Base-by-base conservation (phyloP, 2,797 vertebrate species). In the Taeniopygia guttata region DNA sequence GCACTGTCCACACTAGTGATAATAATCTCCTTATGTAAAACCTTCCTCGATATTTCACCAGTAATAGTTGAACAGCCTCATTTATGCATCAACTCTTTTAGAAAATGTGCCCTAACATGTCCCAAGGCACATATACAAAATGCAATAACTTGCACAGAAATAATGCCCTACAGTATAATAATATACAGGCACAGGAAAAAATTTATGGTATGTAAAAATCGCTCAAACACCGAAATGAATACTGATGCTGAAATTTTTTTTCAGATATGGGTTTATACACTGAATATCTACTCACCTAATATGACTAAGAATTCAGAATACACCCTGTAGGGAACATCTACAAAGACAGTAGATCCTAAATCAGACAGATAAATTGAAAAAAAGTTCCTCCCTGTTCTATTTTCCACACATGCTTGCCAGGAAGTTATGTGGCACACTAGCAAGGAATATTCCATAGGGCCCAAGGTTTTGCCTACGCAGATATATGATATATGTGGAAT, bases 161-260 rank as follows among this genome's bases (percentile, higher is more conserved):
- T 95, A 95, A 96, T 93, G 80, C 83, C 90, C 90, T 49, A 69
- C 72, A 91, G 95, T 89, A 62, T 76, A 94, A 95, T 94, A 92
- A 90, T 70, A 79, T 70, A 90, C 23, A 10, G 45, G 21, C 84
- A 45, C 34, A 88, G 87, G 49, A 66, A 93, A 95, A 89, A 89
- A 87, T 48, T 56, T 70, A 81, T 60, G 36, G 43, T 66, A 90
- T 94, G 76, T 70, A 90, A 81, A 96, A 96, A 88, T 78, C 14
- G 4, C 38, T 88, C 55, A 79, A 78, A 91, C 0, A 22, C 48
- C 86, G 74, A 95, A 90, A 94, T 25, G 58, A 66, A 91, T 86
- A 90, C 66, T 1, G 2, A 69, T 62, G 43, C 15, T 40, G 40
- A 40, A 40, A 15, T 15, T 34, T 23, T 83, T 74, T 83, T 91